Base-by-base conservation (phyloP, 2,797 vertebrate species). In the Argyrosomus regius region DNA sequence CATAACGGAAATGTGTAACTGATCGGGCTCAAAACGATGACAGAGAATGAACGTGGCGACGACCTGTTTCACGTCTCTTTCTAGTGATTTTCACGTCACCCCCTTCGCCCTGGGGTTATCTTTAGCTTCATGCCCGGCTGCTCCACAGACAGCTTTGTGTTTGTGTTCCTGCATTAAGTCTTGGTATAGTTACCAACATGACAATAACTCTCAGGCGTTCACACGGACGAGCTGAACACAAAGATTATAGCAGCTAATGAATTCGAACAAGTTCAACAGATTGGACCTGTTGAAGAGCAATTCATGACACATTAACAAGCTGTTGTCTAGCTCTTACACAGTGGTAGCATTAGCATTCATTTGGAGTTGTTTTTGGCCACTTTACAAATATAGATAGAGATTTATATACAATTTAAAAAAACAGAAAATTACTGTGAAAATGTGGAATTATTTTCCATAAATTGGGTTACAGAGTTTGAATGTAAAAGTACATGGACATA, bases 1-100 rank as follows among this genome's bases (percentile, higher is more conserved):
- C 39, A 45, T 48, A 24, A 77, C 60, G 59, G 67, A 67, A 45
- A 43, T 28, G 22, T 79, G 13, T 24, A 28, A 22, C 9, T 35
- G n/a, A 22, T 24, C 22, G 39, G 43, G 26, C 28, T 35, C 0
- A 46, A 56, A 41, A 20, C 62, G 3, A 71, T 41, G 16, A 3
- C 2, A 20, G 52, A 31, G 31, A 6, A 28, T 28, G 28, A 28
- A 31, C 31, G 28, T 28, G 28, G 1, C 28, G n/a, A 50, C 41
- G 6, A 31, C 46, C 12, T 28, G 3, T 72, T 39, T 41, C 3
- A 56, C 52, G 16, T 66, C 22, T 39, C 39, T 66, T 49, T 78
- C 11, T 52, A 28, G 53, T 75, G 16, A 49, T 58, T 54, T 62
- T 48, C 45, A 54, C 66, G 8, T 35, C 39, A 16, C 53, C 48